A percentile compares a stretch with the other conserved stretches of the same genome.
These are phyloP conservation scores for Callinectes sapidus DNA, from an alignment of 2,888 invertebrate species.

Conservation along the genomic window DNA sequence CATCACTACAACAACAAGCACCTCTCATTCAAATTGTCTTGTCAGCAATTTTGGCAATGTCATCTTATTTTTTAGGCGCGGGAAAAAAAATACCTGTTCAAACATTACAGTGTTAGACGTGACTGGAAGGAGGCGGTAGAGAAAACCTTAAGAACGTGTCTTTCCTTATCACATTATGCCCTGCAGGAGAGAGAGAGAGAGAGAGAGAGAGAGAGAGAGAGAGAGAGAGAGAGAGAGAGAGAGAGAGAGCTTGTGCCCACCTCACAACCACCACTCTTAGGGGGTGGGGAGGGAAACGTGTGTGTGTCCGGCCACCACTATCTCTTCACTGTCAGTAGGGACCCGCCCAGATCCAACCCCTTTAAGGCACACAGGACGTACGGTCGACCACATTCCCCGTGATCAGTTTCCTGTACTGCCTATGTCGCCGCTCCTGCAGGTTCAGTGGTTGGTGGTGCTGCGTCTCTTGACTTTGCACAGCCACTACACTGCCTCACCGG, in stretches of 20 bases:
- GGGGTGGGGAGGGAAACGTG: background rate
- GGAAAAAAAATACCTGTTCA: background rate
- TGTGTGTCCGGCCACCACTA: constrained; percentile 27
- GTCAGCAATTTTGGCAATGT: background rate
- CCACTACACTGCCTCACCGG: background rate
- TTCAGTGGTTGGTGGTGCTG: background rate
- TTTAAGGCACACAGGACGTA: constrained; percentile 27
- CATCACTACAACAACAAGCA: background rate
- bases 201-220: constrained; percentile 29
- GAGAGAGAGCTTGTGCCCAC: background rate
- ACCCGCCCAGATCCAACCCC: constrained; percentile 34
- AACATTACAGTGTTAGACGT: background rate
- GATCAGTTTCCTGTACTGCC: constrained; percentile 14
- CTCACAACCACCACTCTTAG: no score
- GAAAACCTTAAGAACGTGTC: background rate
- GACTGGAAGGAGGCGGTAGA: background rate
- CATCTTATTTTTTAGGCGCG: background rate
- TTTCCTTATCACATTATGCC: background rate
- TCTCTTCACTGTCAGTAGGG: background rate
- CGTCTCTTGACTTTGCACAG: background rate
- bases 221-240: constrained; percentile 2
- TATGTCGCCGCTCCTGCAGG: background rate
- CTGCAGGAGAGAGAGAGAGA: constrained; percentile 11
- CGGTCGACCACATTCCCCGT: constrained; percentile 12
- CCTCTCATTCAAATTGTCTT: background rate